A percentile compares a stretch with the other conserved stretches of the same genome.
Conservation (phyloP, 2,113 vertebrate genomes). For the Gobius niger region DNA sequence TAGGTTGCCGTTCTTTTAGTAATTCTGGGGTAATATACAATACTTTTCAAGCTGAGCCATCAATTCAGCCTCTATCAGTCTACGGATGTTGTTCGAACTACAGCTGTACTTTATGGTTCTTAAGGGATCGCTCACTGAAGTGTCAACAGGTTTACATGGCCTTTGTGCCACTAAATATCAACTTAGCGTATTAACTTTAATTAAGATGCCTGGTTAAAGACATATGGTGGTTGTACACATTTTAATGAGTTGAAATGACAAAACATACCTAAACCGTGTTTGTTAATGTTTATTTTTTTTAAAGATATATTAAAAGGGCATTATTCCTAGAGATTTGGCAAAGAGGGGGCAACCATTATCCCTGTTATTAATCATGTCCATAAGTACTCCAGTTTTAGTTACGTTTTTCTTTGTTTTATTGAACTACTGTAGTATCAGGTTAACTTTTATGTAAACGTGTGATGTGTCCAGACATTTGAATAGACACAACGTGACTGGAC, state of each 20-base stretch:
- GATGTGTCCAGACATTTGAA: slow-evolving; percentile 52
- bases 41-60: neutral
- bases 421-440: slow-evolving; percentile 75
- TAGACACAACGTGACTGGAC: slow-evolving; percentile 48
- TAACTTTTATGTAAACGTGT: slow-evolving; percentile 77
- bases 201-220: neutral
- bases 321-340: slow-evolving; percentile 6
- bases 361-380: slow-evolving; percentile 74
- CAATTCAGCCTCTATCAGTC: neutral
- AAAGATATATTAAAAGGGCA: neutral
- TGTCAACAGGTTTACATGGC: neutral
- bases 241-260: neutral
- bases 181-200: neutral
- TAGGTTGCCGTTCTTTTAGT: slow-evolving; percentile 1
- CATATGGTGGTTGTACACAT: neutral
- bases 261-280: neutral
- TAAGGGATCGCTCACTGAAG: neutral
- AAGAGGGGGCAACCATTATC: slow-evolving; percentile 94
- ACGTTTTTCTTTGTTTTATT: slow-evolving; percentile 22
- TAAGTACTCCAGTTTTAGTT: slow-evolving; percentile 54
- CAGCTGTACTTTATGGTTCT: neutral
- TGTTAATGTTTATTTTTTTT: neutral
- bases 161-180: neutral
- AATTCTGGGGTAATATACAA: neutral
- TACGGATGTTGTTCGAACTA: neutral